Evolutionary conservation across 2,888 invertebrate genomes (phyloP).

Genomic region (Tridacna gigas): DNA sequence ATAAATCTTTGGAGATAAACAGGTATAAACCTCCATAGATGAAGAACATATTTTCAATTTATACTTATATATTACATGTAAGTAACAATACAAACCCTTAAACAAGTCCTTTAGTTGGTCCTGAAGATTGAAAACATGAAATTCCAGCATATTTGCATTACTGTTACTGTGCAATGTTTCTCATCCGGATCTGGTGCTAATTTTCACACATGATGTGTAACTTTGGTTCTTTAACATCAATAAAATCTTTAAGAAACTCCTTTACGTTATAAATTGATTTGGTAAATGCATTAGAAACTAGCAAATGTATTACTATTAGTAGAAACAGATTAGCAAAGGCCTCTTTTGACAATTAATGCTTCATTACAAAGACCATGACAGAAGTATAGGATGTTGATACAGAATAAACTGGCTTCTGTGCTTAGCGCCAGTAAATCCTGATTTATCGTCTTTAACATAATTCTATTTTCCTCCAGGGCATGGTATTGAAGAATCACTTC

Average conservation of each 20-base stretch:
- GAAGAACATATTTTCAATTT: too few species aligned
- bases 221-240: conserved; percentile 4
- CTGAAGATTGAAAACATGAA: conserved; percentile 4
- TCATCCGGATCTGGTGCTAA: neutral
- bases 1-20: too few species aligned
- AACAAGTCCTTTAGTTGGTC: conserved; percentile 10
- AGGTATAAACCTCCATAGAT: too few species aligned
- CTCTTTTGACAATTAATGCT: conserved; percentile 11
- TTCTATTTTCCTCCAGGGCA: too few species aligned
- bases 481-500: too few species aligned
- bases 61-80: neutral
- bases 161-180: neutral
- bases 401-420: too few species aligned
- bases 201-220: conserved; percentile 1
- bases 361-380: conserved; percentile 8
- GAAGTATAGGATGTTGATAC: conserved; percentile 5
- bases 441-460: too few species aligned
- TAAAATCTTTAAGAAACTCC: conserved; percentile 13
- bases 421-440: too few species aligned
- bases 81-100: neutral
- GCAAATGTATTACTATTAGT: neutral
- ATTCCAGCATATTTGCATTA: neutral
- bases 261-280: conserved; percentile 12
- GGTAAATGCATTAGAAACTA: neutral
- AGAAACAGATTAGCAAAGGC: neutral